Conservation (phyloP, 1,140 invertebrate genomes). For the Macrotrachela quadricornifera region DNA sequence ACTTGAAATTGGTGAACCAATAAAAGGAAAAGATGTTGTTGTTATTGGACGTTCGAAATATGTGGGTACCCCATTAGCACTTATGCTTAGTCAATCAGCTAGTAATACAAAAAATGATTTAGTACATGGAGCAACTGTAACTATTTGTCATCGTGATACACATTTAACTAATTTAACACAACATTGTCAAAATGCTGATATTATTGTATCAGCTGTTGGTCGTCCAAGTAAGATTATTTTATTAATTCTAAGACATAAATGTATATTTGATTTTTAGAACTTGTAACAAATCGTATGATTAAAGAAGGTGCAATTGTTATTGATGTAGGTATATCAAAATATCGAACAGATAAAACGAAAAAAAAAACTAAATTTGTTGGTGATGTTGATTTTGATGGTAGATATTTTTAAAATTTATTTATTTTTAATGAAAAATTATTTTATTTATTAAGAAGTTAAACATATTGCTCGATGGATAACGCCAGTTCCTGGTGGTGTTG, state of each 20-base stretch:
- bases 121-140: slow-evolving; percentile 59
- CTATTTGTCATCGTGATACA: slow-evolving; percentile 68
- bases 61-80: slow-evolving; percentile 72
- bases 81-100: background rate
- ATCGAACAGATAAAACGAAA: slow-evolving; percentile 45
- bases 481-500: slow-evolving; percentile 90
- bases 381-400: slow-evolving; percentile 61
- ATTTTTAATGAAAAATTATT: slow-evolving; percentile 34
- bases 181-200: slow-evolving; percentile 52
- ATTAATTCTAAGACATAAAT: background rate
- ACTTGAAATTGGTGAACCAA: slow-evolving; percentile 64
- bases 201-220: slow-evolving; percentile 84
- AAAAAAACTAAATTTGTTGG: slow-evolving; percentile 32
- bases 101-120: no score
- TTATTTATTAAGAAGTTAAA: slow-evolving; percentile 52
- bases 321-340: slow-evolving; percentile 93
- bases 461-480: slow-evolving; percentile 66
- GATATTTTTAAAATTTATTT: no score
- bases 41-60: slow-evolving; percentile 90
- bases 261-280: slow-evolving; percentile 14
- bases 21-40: slow-evolving; percentile 65
- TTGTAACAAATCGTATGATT: slow-evolving; percentile 85
- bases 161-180: slow-evolving; percentile 34
- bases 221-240: slow-evolving; percentile 37
- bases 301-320: slow-evolving; percentile 97